Evolutionary conservation across 2,797 vertebrate genomes (phyloP).

Genomic region (Orestias chungarensis): DNA sequence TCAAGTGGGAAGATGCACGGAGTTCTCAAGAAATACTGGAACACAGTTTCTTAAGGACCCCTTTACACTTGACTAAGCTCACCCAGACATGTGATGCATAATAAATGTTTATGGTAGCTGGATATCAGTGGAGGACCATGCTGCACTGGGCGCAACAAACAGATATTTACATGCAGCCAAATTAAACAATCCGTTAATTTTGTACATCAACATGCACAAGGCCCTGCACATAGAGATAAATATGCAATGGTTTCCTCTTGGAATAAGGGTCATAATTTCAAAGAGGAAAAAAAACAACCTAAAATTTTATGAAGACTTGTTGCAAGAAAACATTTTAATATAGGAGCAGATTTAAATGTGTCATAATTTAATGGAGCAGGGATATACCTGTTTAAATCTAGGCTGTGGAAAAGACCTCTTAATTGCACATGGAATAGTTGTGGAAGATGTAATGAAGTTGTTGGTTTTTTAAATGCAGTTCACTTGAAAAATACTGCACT

Average conservation of each 20-base stretch:
- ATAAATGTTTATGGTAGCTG: neutral
- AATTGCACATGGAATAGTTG: neutral
- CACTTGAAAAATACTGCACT: neutral
- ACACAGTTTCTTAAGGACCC: neutral
- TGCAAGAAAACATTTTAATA: neutral
- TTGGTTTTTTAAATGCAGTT: neutral
- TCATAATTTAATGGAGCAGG: neutral
- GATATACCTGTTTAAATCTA: neutral
- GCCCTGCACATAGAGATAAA: neutral
- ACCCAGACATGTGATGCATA: neutral
- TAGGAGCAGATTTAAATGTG: neutral
- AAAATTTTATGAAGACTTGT: neutral
- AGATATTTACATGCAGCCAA: neutral
- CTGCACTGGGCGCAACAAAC: neutral
- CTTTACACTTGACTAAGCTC: neutral
- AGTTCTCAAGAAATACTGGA: constrained; percentile 20
- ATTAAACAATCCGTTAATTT: neutral
- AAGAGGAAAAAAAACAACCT: neutral
- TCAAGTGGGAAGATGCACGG: constrained; percentile 43
- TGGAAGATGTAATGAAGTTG: neutral
- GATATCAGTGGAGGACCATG: neutral
- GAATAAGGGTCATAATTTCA: neutral
- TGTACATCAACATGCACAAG: neutral
- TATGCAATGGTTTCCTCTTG: neutral
- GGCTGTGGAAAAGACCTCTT: neutral